A percentile compares a stretch with the other conserved stretches of the same genome.
Conservation (phyloP, 1,140 invertebrate genomes). For the Neodiprion fabricii region DNA sequence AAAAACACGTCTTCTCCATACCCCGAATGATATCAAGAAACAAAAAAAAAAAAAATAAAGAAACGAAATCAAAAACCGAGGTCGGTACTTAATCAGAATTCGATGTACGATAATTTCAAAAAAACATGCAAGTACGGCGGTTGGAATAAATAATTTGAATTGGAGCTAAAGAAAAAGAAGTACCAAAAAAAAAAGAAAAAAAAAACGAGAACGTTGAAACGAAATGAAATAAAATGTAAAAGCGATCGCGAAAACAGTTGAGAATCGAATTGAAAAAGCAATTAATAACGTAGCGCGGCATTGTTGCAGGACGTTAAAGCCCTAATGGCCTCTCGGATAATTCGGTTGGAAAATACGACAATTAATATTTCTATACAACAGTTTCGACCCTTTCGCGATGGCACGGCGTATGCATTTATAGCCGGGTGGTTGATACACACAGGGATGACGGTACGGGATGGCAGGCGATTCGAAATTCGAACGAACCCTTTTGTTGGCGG, state of each 20-base stretch:
- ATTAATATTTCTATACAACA: conserved; percentile 47
- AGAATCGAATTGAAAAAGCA: neutral
- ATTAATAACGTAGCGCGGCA: neutral
- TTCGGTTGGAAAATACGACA: conserved; percentile 50
- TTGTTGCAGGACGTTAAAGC: neutral
- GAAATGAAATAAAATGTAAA: neutral
- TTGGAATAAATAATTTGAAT: too few relatives aligned
- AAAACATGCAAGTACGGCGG: too few relatives aligned
- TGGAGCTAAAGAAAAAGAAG: too few relatives aligned
- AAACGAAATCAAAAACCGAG: too few relatives aligned
- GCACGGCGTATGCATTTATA: conserved; percentile 22
- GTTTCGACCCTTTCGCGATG: conserved; percentile 12
- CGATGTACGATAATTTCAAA: too few relatives aligned
- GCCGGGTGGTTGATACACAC: conserved; percentile 12
- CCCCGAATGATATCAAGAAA: too few relatives aligned
- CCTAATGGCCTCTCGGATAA: neutral
- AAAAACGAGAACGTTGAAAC: too few relatives aligned
- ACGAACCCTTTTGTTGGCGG: conserved; percentile 42
- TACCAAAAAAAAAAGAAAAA: neutral
- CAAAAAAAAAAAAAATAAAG: too few relatives aligned
- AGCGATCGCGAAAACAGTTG: neutral
- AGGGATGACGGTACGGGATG: conserved; percentile 15
- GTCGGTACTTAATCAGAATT: too few relatives aligned
- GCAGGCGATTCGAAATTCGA: conserved; percentile 35
- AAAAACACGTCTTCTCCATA: too few relatives aligned